Base-by-base conservation (phyloP, 2,888 invertebrate genomes). In the Drosophila prostipennis region DNA sequence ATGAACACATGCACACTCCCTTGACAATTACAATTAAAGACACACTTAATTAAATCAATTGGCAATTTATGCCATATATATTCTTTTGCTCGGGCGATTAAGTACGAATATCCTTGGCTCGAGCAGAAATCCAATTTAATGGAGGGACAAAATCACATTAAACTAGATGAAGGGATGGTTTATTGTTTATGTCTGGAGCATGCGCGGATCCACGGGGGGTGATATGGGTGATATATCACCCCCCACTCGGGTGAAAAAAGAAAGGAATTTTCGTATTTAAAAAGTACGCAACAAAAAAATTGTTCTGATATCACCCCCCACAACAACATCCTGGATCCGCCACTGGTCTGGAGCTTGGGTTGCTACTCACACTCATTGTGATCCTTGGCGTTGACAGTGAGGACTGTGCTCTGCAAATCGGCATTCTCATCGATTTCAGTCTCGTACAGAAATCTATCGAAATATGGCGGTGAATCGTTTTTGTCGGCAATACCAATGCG, bases 381-480 rank as follows among this genome's bases (percentile, higher is more conserved):
- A 94, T 99, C 98, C 94, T 98, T 98, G 94, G 98, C 98, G 94
- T 98, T 98, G 94, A 99, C 98, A 84, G 98, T 98, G 93, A 98
- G 97, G 48, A 98, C 97, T 73, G 98, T 98, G 93, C 98, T 98
- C 91, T 98, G 98, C 91, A 98, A 96, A 91, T 98, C 98, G 92
- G 98, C 98, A 95, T 98, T 98, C 92, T 98, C 98, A 93, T 98
- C 98, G 91, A 98, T 98, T 93, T 98, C 98, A 90, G 98, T 98
- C 93, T 97, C 97, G 93, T 98, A 98, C 89, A 98, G 94, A 90
- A 96, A 96, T 93, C 98, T 98, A 94, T 98, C 98, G 94, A 99
- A 99, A 93, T 97, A 97, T 82, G 99, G 99, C 77, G 98, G 98
- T 93, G 99, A 99, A 94, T 99, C 99, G 95, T 99, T 99, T 94